Base-by-base conservation (phyloP, 2,888 invertebrate genomes). In the Dynastes hyllus region DNA sequence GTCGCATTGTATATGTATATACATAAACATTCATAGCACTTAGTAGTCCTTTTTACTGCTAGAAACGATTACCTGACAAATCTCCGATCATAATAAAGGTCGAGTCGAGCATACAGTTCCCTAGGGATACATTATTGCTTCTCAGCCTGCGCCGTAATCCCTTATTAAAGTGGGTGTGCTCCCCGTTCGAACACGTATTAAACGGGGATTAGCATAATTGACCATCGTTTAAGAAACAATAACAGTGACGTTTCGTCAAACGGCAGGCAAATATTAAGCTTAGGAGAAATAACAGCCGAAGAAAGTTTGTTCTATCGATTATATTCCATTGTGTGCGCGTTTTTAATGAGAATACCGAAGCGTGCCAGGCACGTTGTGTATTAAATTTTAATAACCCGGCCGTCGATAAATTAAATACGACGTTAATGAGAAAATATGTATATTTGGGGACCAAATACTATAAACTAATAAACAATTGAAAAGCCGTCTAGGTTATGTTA, bases 181-280 rank as follows among this genome's bases (percentile, higher is more conserved):
- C 58, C 45, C 45, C 50, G 75, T 55, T 81, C 80, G 80, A 79
- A 76, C 37, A 78, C 80, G 80, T 79, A 84, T 84, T 83, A 84
- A 83, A 83, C 53, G 16, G 71, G 84, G 85, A 84, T 85, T 84
- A 85, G 84, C 84, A 79, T 84, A 85, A 85, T 84, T 84, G 83
- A 82, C 83, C 84, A 79, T 65, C 84, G 84, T 81, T 81, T 80
- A 67, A 69, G 78, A 73, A 78, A 71, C 77, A 70, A 75, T 70
- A 80, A 75, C 73, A 76, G 58, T 45, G 76, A 69, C 55, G 76
- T 81, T 65, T 58, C 66, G 29, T 66, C 76, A 66, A 76, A 69
- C 69, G 77, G 69, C 77, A 73, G 78, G 78, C 78, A 80, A 79
- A 82, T 81, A 80, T 81, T 80, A 80, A 78, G 76, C 81, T 55